phyloP scores from a whole-genome alignment of 2,113 vertebrate genomes.

The Anseranas semipalmata region DNA sequence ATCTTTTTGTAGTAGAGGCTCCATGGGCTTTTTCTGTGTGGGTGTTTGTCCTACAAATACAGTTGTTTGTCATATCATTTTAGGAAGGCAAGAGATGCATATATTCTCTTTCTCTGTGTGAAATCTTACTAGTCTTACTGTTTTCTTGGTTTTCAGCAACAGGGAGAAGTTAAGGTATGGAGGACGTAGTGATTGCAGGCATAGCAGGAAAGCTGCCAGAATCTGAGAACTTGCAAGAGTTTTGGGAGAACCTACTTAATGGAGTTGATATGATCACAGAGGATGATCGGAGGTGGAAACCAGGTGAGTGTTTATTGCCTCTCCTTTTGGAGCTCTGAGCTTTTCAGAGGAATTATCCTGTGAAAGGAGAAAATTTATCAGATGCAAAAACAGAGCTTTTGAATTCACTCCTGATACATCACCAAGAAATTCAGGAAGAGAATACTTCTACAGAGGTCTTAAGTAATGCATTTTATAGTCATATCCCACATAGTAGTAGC shows the following conservation, averaged over 20 bases:
- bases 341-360: neutral
- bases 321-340: neutral
- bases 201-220: conserved; percentile 94
- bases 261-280: conserved; percentile 98
- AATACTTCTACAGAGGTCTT: neutral
- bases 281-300: conserved; percentile 93
- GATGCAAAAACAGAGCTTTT: accelerated
- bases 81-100: neutral
- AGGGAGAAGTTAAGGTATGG: conserved; percentile 81
- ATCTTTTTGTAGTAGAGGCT: neutral
- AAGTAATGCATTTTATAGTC: neutral
- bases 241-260: conserved; percentile 94
- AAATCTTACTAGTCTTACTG: conserved; percentile 6
- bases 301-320: conserved; percentile 77
- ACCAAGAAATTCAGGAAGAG: neutral
- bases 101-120: neutral
- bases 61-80: conserved; percentile 1
- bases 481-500: neutral
- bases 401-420: neutral
- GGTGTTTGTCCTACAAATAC: conserved; percentile 30
- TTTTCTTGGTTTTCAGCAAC: conserved; percentile 10
- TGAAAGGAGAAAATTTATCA: neutral
- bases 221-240: conserved; percentile 91
- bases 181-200: conserved; percentile 94
- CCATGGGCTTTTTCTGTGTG: neutral